These are phyloP conservation scores for Nannoperca australis DNA, from an alignment of 2,797 vertebrate genomes.

Conservation along the genomic window DNA sequence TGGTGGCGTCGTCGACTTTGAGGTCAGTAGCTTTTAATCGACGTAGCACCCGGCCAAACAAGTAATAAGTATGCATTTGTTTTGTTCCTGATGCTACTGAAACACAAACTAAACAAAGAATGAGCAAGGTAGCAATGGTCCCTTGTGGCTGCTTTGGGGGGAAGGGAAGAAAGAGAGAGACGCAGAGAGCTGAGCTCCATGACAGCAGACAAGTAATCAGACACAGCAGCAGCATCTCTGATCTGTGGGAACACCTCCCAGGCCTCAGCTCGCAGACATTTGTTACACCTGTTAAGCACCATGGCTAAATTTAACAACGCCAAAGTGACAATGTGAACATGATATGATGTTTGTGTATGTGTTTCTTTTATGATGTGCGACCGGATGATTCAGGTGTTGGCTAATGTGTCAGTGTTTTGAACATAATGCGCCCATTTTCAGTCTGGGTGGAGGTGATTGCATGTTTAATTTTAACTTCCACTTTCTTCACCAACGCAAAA, in stretches of 20 bases:
- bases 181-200: constrained; percentile 72
- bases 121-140: constrained; percentile 55
- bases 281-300: constrained; percentile 79
- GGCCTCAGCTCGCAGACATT: constrained; percentile 73
- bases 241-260: constrained; percentile 79
- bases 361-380: constrained; percentile 51
- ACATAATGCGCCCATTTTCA: constrained; percentile 27
- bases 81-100: constrained; percentile 30
- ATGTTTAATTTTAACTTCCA: constrained; percentile 28
- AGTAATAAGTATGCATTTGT: constrained; percentile 47
- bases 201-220: constrained; percentile 82
- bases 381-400: constrained; percentile 58
- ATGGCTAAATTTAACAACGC: constrained; percentile 80
- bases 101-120: constrained; percentile 70
- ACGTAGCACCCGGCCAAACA: constrained; percentile 58
- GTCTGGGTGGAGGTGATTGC: constrained; percentile 11
- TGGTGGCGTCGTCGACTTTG: constrained; percentile 53
- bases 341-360: constrained; percentile 63
- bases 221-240: constrained; percentile 70
- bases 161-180: constrained; percentile 53
- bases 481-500: constrained; percentile 38
- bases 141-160: constrained; percentile 66
- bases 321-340: constrained; percentile 63
- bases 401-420: constrained; percentile 39
- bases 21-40: constrained; percentile 72